phyloP scores from a whole-genome alignment of 2,888 invertebrate species.

The Orthosia incerta region DNA sequence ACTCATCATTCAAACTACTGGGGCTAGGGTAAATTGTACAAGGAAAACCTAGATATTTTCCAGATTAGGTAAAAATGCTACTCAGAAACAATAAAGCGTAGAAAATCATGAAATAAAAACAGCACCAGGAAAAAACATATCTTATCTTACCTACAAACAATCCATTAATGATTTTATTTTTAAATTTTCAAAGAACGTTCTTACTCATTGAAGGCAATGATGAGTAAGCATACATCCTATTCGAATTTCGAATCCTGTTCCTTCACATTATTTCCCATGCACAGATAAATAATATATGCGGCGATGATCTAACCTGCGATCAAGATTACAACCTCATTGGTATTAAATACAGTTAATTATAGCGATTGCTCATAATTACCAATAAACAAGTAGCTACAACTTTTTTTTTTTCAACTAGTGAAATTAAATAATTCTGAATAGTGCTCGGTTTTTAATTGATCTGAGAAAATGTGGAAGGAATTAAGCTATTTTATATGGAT shows the following conservation, averaged over 20 bases:
- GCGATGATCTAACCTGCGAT: constrained; percentile 78
- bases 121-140: constrained; percentile 22
- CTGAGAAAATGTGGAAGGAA: constrained; percentile 47
- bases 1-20: not conserved
- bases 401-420: constrained; percentile 47
- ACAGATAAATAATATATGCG: constrained; percentile 66
- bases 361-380: constrained; percentile 74
- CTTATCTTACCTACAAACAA: constrained; percentile 14
- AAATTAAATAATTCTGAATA: constrained; percentile 52
- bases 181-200: constrained; percentile 55
- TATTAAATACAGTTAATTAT: constrained; percentile 77
- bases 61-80: constrained; percentile 1
- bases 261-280: constrained; percentile 74
- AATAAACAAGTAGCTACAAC: constrained; percentile 63
- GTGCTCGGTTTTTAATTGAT: constrained; percentile 60
- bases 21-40: not conserved
- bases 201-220: constrained; percentile 71
- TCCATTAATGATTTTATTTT: constrained; percentile 30
- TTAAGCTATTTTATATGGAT: constrained; percentile 36
- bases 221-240: constrained; percentile 79
- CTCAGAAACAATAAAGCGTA: constrained; percentile 15
- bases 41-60: constrained; percentile 22
- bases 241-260: constrained; percentile 73
- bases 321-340: constrained; percentile 75
- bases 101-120: constrained; percentile 30